Percentiles rank a stretch among this genome's conserved stretches.
phyloP scores from a whole-genome alignment of 2,113 vertebrate species.

The Gobio gobio region DNA sequence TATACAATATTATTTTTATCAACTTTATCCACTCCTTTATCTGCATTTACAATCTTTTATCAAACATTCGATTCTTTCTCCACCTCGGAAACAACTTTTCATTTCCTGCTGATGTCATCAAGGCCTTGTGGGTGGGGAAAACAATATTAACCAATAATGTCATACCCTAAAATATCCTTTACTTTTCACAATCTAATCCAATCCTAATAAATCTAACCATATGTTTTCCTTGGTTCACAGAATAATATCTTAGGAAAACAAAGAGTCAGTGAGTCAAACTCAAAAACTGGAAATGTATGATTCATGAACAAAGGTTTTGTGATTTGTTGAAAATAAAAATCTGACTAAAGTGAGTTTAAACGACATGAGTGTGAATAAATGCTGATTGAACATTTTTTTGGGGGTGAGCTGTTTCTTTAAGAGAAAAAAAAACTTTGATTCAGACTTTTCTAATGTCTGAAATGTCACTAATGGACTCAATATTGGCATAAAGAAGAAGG shows the following conservation, averaged over 20 bases:
- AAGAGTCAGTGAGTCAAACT: not conserved
- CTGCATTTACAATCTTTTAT: no score
- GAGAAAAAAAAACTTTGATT: not conserved
- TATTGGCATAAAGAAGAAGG: constrained; percentile 9
- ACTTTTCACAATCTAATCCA: not conserved
- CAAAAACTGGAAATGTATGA: not conserved
- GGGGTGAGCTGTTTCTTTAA: not conserved
- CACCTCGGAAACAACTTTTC: not conserved
- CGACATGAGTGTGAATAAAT: not conserved
- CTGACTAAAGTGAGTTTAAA: not conserved
- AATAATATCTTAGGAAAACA: not conserved
- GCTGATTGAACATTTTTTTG: not conserved
- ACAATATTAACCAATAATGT: not conserved
- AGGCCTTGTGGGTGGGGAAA: not conserved
- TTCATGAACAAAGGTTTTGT: not conserved
- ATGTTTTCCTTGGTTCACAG: not conserved
- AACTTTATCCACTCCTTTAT: not conserved
- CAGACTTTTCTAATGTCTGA: constrained; percentile 18
- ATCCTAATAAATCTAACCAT: not conserved
- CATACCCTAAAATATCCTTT: not conserved
- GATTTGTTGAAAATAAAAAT: not conserved
- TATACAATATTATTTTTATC: no score
- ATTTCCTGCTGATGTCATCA: not conserved
- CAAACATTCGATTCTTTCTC: not conserved
- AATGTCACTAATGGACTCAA: constrained; percentile 23